These are phyloP conservation scores for Loripinus fragilis DNA, from an alignment of 2,888 invertebrate genomes.

Conservation along the genomic window DNA sequence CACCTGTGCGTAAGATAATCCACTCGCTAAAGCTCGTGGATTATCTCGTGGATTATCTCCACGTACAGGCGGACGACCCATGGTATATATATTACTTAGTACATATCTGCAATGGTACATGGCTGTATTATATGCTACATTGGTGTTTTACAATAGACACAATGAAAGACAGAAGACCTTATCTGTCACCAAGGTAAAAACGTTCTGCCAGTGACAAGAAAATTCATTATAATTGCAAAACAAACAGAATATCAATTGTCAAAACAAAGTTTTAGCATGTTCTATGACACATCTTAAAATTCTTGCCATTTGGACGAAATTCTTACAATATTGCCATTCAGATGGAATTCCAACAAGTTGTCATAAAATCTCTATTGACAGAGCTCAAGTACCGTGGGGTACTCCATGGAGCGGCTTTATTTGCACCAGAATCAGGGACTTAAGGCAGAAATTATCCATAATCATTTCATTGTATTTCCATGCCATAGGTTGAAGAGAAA, in stretches of 20 bases:
- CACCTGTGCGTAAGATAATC: no score
- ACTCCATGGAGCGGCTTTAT: background rate
- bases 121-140: no score
- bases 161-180: background rate
- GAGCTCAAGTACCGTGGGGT: conserved; percentile 7
- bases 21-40: no score
- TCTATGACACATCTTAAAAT: conserved; percentile 12
- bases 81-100: no score
- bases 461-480: conserved; percentile 18
- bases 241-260: conserved; percentile 4
- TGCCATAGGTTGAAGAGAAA: conserved; percentile 29
- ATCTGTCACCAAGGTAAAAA: background rate
- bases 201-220: background rate
- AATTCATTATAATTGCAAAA: background rate
- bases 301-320: background rate
- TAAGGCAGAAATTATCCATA: background rate
- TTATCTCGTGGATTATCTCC: no score
- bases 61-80: no score
- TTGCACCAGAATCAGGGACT: background rate
- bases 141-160: background rate
- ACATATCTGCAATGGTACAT: no score
- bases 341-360: conserved; percentile 13
- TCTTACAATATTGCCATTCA: conserved; percentile 10
- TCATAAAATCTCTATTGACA: background rate
- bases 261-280: background rate